Conservation (phyloP, 2,797 vertebrate genomes). For the Moxostoma hubbsi region DNA sequence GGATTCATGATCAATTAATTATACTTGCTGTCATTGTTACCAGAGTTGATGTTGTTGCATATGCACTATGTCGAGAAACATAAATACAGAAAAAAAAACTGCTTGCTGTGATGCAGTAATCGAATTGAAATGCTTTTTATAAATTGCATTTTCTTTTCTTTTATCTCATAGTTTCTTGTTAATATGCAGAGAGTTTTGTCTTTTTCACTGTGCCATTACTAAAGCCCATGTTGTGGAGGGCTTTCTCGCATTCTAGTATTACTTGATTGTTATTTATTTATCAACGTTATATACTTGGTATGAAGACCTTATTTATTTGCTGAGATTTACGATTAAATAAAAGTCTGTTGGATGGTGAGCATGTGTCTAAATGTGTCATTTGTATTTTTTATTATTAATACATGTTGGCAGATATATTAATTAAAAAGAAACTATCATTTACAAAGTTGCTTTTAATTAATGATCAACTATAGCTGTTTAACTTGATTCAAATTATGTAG, state of each 20-base stretch:
- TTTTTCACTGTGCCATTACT: constrained; percentile 75
- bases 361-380: constrained; percentile 1
- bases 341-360: constrained; percentile 81
- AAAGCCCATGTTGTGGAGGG: constrained; percentile 62
- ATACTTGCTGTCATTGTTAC: constrained; percentile 81
- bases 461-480: too few species aligned
- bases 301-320: constrained; percentile 72
- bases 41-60: constrained; percentile 83
- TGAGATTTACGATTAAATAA: constrained; percentile 70
- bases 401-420: too few species aligned
- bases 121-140: constrained; percentile 64
- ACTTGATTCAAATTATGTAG: too few species aligned
- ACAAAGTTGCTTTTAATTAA: too few species aligned
- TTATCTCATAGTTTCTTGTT: constrained; percentile 79
- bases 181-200: constrained; percentile 70
- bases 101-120: constrained; percentile 80
- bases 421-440: too few species aligned
- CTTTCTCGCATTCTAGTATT: constrained; percentile 77
- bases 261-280: constrained; percentile 78
- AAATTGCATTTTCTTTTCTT: constrained; percentile 54
- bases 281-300: constrained; percentile 79
- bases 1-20: constrained; percentile 72
- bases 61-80: constrained; percentile 77
- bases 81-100: constrained; percentile 71
- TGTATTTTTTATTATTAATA: background rate